These are phyloP conservation scores for Cheiracanthium punctorium DNA, from an alignment of 2,888 invertebrate species.

Conservation along the genomic window DNA sequence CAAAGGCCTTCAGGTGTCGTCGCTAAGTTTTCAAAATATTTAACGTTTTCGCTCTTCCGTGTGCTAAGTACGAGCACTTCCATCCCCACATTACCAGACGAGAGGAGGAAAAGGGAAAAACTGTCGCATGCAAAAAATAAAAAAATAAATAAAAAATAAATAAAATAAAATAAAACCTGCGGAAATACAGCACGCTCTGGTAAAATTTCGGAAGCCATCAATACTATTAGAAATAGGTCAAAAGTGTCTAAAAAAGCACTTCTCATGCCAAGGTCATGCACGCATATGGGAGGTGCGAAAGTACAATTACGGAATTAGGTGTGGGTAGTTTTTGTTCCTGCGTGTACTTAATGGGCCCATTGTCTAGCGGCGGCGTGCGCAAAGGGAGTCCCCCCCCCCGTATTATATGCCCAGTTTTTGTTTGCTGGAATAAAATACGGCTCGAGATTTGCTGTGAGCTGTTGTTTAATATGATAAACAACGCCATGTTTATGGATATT, in stretches of 20 bases:
- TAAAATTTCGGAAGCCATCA: background rate
- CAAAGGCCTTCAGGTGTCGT: too few species aligned
- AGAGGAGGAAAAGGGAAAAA: too few species aligned
- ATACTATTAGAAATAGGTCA: background rate
- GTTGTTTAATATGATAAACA: slow-evolving; percentile 10
- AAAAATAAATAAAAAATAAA: too few species aligned
- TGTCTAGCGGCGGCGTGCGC: background rate
- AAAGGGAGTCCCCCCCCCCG: background rate
- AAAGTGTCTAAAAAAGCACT: background rate
- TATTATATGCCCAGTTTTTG: background rate
- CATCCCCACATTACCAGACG: too few species aligned
- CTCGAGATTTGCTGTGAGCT: background rate
- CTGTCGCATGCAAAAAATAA: too few species aligned
- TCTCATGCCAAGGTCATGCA: slow-evolving; percentile 14
- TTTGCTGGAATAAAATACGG: background rate
- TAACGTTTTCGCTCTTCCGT: too few species aligned
- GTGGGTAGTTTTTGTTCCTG: background rate
- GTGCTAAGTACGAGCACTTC: too few species aligned
- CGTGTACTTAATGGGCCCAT: background rate
- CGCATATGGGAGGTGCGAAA: slow-evolving; percentile 1
- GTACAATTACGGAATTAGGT: background rate
- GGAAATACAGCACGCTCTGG: background rate
- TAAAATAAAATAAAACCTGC: too few species aligned
- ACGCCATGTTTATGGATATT: background rate
- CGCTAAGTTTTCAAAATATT: too few species aligned